Evolutionary conservation across 2,113 vertebrate genomes (phyloP).

Genomic region (Lasiurus borealis): DNA sequence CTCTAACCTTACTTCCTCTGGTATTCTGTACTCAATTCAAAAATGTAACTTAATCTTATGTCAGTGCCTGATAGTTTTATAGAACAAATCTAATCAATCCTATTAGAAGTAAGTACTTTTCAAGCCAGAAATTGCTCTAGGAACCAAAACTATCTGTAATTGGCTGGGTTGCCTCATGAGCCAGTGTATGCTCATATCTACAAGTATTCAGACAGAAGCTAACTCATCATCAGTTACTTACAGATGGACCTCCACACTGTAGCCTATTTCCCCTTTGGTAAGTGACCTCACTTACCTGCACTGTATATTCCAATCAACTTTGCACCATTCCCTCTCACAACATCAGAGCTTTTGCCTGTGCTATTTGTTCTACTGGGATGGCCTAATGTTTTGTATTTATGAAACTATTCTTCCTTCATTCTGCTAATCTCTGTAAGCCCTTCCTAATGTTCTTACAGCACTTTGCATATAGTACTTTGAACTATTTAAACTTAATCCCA

Average conservation of each 20-base stretch:
- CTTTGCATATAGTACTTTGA: not conserved
- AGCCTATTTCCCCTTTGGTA: not conserved
- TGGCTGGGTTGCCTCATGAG: not conserved
- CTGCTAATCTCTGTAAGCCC: not conserved
- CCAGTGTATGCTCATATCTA: not conserved
- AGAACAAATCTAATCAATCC: not conserved
- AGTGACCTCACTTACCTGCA: not conserved
- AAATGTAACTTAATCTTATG: constrained; percentile 24
- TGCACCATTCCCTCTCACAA: not conserved
- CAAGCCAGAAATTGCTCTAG: constrained; percentile 17
- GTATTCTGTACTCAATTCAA: not conserved
- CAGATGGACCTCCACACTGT: not conserved
- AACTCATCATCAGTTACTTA: not conserved
- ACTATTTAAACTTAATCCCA: not conserved
- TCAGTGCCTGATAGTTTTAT: not conserved
- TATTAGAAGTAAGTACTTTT: not conserved
- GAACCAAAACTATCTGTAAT: not conserved
- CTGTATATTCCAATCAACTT: not conserved
- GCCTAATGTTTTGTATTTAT: not conserved
- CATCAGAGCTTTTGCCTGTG: not conserved
- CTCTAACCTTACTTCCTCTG: not conserved
- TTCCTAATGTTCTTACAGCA: not conserved
- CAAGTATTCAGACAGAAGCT: not conserved
- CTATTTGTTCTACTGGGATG: not conserved
- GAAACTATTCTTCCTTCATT: not conserved